Conservation (phyloP, 1,140 invertebrate genomes). For the Heterodera schachtii region DNA sequence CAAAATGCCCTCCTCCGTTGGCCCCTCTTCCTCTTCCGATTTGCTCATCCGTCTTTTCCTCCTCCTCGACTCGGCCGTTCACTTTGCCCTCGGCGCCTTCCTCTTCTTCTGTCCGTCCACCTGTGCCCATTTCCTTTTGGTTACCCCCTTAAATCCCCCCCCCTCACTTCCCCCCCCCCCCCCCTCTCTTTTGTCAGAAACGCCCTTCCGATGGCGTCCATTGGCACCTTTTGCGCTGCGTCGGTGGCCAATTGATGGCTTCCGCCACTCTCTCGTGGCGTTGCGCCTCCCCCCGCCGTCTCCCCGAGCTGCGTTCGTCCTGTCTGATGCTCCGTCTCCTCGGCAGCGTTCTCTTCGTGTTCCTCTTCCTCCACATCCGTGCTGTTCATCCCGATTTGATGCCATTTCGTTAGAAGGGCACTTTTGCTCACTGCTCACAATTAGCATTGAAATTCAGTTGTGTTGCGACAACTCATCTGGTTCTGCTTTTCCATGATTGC, state of each 20-base stretch:
- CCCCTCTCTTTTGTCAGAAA: no score
- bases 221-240: conserved; percentile 63
- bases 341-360: conserved; percentile 46
- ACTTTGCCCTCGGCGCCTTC: background rate
- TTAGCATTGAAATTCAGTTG: conserved; percentile 22
- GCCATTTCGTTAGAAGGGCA: conserved; percentile 27
- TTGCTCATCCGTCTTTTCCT: background rate
- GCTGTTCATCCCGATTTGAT: conserved; percentile 51
- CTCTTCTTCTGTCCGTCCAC: conserved; percentile 1
- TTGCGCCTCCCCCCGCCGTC: conserved; percentile 46
- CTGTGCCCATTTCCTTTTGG: conserved; percentile 6
- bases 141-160: background rate
- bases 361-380: conserved; percentile 53
- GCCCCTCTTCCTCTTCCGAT: background rate
- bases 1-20: no score
- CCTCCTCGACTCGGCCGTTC: conserved; percentile 15
- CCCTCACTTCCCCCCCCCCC: background rate
- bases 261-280: conserved; percentile 50
- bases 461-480: conserved; percentile 46
- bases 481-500: conserved; percentile 39
- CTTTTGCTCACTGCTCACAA: background rate
- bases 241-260: conserved; percentile 62
- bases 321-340: conserved; percentile 57
- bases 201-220: conserved; percentile 66
- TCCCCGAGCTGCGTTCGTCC: conserved; percentile 47